Percentiles rank a stretch among this genome's conserved stretches.
Conservation (phyloP, 2,888 invertebrate species). For the Isoperla grammatica region DNA sequence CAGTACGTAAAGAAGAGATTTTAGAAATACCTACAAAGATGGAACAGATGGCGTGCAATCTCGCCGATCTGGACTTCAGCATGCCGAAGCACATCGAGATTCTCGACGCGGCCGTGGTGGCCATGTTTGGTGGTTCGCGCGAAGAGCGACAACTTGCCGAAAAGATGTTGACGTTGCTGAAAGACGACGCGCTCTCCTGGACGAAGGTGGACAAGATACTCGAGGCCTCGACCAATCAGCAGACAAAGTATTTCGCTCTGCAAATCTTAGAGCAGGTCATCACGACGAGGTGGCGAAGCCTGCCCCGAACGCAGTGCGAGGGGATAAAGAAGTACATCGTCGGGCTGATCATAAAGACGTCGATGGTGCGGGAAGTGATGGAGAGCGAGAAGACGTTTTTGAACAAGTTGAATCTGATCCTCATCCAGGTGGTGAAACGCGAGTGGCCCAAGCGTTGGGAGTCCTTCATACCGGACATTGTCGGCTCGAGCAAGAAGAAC, state of each 20-base stretch:
- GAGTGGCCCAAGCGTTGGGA: slow-evolving; percentile 99
- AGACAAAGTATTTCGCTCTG: slow-evolving; percentile 98
- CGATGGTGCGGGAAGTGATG: slow-evolving; percentile 82
- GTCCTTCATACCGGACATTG: slow-evolving; percentile 97
- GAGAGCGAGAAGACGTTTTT: slow-evolving; percentile 94
- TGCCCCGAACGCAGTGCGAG: slow-evolving; percentile 97
- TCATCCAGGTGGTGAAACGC: slow-evolving; percentile 97
- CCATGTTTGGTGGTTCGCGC: not conserved
- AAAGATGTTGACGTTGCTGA: slow-evolving; percentile 88
- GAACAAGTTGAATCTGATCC: slow-evolving; percentile 97
- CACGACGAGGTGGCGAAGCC: slow-evolving; percentile 97
- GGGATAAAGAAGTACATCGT: slow-evolving; percentile 99
- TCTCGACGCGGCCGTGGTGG: too few species aligned
- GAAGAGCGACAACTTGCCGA: slow-evolving; percentile 82
- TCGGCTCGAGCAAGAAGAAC: slow-evolving; percentile 97
- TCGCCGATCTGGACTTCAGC: too few species aligned
- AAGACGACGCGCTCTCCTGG: slow-evolving; percentile 99
- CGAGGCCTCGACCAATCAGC: slow-evolving; percentile 92
- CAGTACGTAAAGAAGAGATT: too few species aligned
- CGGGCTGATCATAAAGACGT: slow-evolving; percentile 96
- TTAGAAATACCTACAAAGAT: too few species aligned
- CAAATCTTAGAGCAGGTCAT: slow-evolving; percentile 99
- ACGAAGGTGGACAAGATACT: slow-evolving; percentile 97
- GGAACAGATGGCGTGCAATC: too few species aligned
- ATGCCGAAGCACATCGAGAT: too few species aligned